Percentiles rank a stretch among this genome's conserved stretches.
Evolutionary conservation across 2,797 vertebrate species (phyloP).

Genomic region (Aldrovandia affinis): DNA sequence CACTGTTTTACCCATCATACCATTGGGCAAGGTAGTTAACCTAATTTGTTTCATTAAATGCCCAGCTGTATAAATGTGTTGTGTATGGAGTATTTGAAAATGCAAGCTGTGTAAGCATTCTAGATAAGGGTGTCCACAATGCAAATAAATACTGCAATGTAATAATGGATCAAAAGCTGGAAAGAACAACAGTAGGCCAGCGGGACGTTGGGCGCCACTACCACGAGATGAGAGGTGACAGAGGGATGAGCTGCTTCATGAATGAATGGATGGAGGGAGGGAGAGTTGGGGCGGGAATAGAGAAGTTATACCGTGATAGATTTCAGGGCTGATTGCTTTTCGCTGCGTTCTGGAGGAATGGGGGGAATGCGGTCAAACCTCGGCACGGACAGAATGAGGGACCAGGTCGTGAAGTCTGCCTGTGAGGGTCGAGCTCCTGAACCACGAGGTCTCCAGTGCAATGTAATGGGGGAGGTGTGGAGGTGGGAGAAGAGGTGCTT

Average conservation of each 20-base stretch:
- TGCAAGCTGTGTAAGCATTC: background rate
- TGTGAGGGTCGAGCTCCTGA: background rate
- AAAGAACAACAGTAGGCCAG: background rate
- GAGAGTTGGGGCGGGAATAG: background rate
- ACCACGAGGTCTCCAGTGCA: background rate
- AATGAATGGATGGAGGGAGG: background rate
- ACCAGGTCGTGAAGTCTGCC: background rate
- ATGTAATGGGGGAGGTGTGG: background rate
- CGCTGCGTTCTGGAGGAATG: background rate
- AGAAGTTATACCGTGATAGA: background rate
- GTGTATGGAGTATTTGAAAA: background rate
- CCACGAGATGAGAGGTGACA: background rate
- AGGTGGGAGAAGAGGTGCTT: background rate
- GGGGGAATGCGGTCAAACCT: no score
- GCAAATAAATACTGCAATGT: background rate
- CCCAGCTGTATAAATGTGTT: background rate
- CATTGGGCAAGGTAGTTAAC: background rate
- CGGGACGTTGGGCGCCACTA: background rate
- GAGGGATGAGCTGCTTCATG: background rate
- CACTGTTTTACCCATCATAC: conserved; percentile 53
- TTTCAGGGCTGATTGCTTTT: background rate
- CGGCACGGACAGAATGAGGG: background rate
- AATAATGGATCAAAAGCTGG: background rate
- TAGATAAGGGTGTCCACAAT: background rate
- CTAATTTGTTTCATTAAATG: background rate